Evolutionary conservation across 2,113 vertebrate species (phyloP).

Genomic region (Catharus bicknelli): DNA sequence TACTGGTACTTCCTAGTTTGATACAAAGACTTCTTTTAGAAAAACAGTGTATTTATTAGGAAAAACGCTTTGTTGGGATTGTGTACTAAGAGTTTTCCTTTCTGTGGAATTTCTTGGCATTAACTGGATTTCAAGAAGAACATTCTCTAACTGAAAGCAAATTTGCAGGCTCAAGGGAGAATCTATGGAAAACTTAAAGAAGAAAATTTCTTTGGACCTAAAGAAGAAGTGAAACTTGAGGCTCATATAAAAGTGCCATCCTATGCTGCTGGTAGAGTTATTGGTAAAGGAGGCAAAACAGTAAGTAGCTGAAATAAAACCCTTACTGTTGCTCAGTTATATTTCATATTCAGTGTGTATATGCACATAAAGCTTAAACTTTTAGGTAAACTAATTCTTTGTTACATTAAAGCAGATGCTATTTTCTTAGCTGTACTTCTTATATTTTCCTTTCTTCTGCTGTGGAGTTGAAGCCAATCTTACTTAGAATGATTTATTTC

Average conservation of each 20-base stretch:
- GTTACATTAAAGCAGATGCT: background rate
- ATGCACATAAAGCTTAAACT: background rate
- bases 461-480: background rate
- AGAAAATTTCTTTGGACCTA: conserved; percentile 98
- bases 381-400: background rate
- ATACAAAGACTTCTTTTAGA: background rate
- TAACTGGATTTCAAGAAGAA: background rate
- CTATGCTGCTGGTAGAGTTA: conserved; percentile 95
- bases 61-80: background rate
- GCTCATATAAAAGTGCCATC: conserved; percentile 98
- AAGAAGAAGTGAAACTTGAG: conserved; percentile 98
- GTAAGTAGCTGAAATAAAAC: conserved; percentile 74
- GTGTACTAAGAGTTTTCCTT: background rate
- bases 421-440: background rate
- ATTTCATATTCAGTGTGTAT: background rate
- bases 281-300: conserved; percentile 98
- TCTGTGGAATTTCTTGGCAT: background rate
- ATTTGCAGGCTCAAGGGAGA: conserved; percentile 88
- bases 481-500: background rate
- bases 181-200: conserved; percentile 96
- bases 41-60: background rate
- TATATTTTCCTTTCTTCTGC: background rate
- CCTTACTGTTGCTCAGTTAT: background rate
- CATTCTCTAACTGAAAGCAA: background rate
- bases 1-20: background rate